Conservation (phyloP, 2,797 vertebrate genomes). For the Melanogrammus aeglefinus region DNA sequence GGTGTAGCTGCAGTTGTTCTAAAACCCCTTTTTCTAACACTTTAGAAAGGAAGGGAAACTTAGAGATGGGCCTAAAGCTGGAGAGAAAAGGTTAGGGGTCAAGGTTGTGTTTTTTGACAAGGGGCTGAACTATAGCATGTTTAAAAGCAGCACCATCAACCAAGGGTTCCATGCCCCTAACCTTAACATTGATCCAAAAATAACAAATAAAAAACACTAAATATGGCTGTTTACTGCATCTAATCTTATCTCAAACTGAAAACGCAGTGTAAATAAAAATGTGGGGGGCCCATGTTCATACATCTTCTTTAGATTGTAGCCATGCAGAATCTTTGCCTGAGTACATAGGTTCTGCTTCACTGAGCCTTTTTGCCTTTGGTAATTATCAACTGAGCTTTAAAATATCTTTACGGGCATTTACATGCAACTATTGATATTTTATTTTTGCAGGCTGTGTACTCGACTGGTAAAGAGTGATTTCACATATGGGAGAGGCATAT, state of each 20-base stretch:
- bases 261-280: not conserved
- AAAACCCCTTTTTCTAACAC: too few relatives aligned
- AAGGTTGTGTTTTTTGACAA: too few relatives aligned
- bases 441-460: constrained; percentile 65
- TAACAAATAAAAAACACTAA: too few relatives aligned
- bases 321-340: constrained; percentile 45
- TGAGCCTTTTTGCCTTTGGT: constrained; percentile 67
- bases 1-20: too few relatives aligned
- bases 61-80: too few relatives aligned
- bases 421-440: constrained; percentile 56
- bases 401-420: constrained; percentile 71
- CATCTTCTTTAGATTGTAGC: constrained; percentile 44
- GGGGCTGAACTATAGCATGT: too few relatives aligned
- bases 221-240: not conserved
- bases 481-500: constrained; percentile 69
- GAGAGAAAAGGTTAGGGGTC: too few relatives aligned
- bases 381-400: constrained; percentile 61
- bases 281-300: not conserved
- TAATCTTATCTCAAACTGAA: not conserved
- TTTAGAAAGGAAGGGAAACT: too few relatives aligned
- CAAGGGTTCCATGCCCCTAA: not conserved
- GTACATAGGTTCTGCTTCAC: constrained; percentile 60
- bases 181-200: not conserved
- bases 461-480: constrained; percentile 66
- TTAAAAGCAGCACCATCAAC: not conserved